Conservation (phyloP, 2,797 vertebrate species). For the Euthynnus affinis region DNA sequence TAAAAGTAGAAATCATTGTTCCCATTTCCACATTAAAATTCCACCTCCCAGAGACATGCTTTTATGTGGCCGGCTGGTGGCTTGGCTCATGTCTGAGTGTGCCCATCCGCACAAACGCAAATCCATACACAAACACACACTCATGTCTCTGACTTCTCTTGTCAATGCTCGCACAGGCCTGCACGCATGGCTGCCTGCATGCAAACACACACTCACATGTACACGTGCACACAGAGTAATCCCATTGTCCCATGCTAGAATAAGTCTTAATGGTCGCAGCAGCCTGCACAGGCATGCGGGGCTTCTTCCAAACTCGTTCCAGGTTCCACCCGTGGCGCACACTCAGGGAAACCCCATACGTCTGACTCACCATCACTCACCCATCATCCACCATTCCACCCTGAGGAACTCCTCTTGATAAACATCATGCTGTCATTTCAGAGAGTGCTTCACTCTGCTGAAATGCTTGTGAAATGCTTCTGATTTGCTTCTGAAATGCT, state of each 20-base stretch:
- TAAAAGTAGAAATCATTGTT: constrained; percentile 87
- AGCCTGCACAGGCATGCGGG: constrained; percentile 49
- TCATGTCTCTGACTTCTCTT: constrained; percentile 57
- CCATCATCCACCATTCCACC: constrained; percentile 14
- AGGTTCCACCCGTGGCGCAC: constrained; percentile 61
- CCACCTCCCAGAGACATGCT: constrained; percentile 80
- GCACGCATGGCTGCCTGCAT: constrained; percentile 41
- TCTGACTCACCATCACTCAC: constrained; percentile 24
- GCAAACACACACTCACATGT: constrained; percentile 14
- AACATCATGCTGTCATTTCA: constrained; percentile 33
- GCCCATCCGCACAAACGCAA: constrained; percentile 79
- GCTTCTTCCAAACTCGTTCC: constrained; percentile 61
- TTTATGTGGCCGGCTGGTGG: constrained; percentile 86
- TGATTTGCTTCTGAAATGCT: not conserved
- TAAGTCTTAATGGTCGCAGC: constrained; percentile 59
- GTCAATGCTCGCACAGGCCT: constrained; percentile 22
- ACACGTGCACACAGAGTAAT: constrained; percentile 44
- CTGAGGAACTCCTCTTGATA: constrained; percentile 21
- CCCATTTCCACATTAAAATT: constrained; percentile 87
- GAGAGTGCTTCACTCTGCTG: not conserved
- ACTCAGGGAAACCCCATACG: constrained; percentile 56
- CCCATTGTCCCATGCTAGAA: constrained; percentile 56
- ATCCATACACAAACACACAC: constrained; percentile 64
- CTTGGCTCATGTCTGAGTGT: constrained; percentile 83
- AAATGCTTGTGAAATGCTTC: constrained; percentile 1